Conservation (phyloP, 2,888 invertebrate species). For the Torymus texanus region DNA sequence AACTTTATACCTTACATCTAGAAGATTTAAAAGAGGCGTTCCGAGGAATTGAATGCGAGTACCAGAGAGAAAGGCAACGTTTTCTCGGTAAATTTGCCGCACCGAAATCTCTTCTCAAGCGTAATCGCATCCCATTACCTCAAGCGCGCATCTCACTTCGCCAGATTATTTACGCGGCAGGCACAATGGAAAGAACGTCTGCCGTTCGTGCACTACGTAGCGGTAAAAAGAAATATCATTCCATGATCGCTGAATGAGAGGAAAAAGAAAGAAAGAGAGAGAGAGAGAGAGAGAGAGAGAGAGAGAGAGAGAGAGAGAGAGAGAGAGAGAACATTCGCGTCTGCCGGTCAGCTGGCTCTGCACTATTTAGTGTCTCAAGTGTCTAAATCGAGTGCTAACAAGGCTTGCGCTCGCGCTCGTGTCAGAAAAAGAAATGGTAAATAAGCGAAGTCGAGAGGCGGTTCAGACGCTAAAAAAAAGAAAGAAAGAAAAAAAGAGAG, state of each 20-base stretch:
- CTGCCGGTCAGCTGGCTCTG: background rate
- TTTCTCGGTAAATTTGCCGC: background rate
- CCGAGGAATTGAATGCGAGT: background rate
- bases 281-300: too few relatives aligned
- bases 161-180: conserved; percentile 24
- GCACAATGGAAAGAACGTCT: background rate
- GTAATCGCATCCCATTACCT: conserved; percentile 12
- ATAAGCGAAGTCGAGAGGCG: conserved; percentile 1
- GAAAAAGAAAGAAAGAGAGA: too few relatives aligned
- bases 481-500: background rate
- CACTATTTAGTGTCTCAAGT: conserved; percentile 20
- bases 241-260: too few relatives aligned
- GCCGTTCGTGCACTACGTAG: too few relatives aligned
- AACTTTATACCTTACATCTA: too few relatives aligned
- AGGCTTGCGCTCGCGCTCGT: background rate
- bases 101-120: background rate
- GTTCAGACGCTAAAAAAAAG: background rate
- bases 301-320: too few relatives aligned
- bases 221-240: too few relatives aligned
- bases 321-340: too few relatives aligned
- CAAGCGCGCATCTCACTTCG: background rate
- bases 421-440: conserved; percentile 25
- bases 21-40: background rate
- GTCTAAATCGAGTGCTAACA: conserved; percentile 40
- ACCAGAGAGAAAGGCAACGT: background rate